phyloP scores from a whole-genome alignment of 1,140 invertebrate genomes.

The Pentalonia nigronervosa region DNA sequence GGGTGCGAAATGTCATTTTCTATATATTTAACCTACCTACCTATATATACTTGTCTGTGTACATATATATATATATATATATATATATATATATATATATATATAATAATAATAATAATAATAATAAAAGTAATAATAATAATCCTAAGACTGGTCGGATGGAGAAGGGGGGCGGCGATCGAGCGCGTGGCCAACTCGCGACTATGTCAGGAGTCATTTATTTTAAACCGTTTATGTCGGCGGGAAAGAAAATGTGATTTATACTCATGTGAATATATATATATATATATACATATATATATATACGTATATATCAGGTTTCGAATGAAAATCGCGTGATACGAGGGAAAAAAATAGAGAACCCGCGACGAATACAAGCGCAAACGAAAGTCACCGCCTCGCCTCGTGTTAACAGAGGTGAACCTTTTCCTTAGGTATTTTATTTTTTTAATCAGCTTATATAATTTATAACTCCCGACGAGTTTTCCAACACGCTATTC shows the following conservation, averaged over 20 bases:
- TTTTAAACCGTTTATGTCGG: constrained; percentile 52
- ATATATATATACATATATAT: background rate
- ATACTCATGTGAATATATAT: background rate
- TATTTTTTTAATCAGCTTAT: constrained; percentile 1
- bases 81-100: too few relatives aligned
- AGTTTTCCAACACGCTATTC: constrained; percentile 8
- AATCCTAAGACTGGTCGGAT: background rate
- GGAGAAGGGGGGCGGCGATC: background rate
- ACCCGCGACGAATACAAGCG: background rate
- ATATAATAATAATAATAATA: background rate
- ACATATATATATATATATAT: too few relatives aligned
- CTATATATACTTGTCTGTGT: too few relatives aligned
- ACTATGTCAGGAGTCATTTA: constrained; percentile 21
- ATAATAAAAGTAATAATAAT: background rate
- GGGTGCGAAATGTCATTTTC: constrained; percentile 36
- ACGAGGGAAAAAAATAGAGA: background rate
- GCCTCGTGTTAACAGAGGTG: background rate
- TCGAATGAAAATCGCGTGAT: constrained; percentile 32
- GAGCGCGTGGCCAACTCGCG: background rate
- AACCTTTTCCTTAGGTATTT: background rate
- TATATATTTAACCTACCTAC: background rate
- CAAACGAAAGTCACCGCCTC: background rate
- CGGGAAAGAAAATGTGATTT: constrained; percentile 37
- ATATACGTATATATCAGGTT: background rate
- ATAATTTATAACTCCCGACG: constrained; percentile 19